Evolutionary conservation across 2,113 vertebrate genomes (phyloP), one percentile per base, ranked within the genome.

Genomic region (Brachypteracias leptosomus): DNA sequence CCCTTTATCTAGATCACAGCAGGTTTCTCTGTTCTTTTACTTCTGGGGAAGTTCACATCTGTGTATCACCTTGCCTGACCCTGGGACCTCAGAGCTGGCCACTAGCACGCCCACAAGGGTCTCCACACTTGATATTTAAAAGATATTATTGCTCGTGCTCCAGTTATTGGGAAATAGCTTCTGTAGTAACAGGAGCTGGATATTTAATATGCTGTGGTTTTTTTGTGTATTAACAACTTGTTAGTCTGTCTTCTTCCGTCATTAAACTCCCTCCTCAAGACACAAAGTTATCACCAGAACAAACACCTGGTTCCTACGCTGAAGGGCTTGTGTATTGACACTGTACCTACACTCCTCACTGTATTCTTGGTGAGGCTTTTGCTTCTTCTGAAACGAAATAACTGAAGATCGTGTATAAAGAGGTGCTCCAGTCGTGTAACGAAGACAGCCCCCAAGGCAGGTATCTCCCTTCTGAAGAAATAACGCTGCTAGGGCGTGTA

Each of bases 341-440:
- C 25, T 1, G 33, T 2, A 15, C 14, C n/a, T 3, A 8, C 16
- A 15, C 38, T 21, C 33, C 11, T 1, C n/a, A 16, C 76, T 6
- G 0, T 3, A 11, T 0, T 21, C 35, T 3, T 0, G 57, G 55
- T 3, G 71, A 71, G 33, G 38, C 29, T 6, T 5, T 1, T 1
- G 24, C 21, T 68, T 6, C 15, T 6, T 58, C 46, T 8, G 8
- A 62, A 62, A 42, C 4, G 12, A 63, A 66, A 2, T 4, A 16
- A 22, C 28, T 3, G 51, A 25, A 33, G 22, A 9, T 4, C 2
- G 19, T 4, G 12, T 4, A 11, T 1, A 25, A 67, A 55, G 0
- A 33, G 63, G 13, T 2, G 51, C 16, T 5, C 38, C 9, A 38
- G 51, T 10, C 59, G 6, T 0, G 9, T 2, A 33, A 35, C 1